Evolutionary conservation across 2,113 vertebrate genomes (phyloP).

Genomic region (Phaetusa simplex): DNA sequence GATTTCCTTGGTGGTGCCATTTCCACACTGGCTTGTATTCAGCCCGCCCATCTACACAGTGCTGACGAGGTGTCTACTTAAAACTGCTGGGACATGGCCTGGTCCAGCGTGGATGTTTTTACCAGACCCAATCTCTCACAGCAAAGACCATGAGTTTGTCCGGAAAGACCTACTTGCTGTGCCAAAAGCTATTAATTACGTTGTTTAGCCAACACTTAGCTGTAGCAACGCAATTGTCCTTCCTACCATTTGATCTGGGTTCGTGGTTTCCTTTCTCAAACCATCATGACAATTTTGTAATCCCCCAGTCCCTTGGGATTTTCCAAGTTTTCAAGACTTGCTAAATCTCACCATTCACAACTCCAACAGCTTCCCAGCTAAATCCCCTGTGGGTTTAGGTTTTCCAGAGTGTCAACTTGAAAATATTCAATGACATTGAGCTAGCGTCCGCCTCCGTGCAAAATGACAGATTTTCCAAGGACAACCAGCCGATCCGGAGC

Average conservation of each 20-base stretch:
- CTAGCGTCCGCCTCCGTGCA: not conserved
- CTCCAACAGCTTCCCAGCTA: not conserved
- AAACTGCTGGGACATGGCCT: not conserved
- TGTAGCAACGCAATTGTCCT: not conserved
- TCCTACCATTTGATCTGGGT: not conserved
- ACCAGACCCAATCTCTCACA: not conserved
- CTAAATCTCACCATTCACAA: not conserved
- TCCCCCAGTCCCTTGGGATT: not conserved
- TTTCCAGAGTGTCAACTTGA: not conserved
- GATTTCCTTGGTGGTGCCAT: not conserved
- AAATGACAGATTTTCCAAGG: not conserved
- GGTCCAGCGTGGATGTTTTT: accelerated
- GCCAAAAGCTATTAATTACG: not conserved
- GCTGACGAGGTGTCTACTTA: not conserved
- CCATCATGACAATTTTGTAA: not conserved
- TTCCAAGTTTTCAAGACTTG: not conserved
- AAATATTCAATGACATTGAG: not conserved
- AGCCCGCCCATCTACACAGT: accelerated
- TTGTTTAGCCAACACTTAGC: not conserved
- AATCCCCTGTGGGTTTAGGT: not conserved
- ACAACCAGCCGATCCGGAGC: not conserved
- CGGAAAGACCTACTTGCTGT: not conserved
- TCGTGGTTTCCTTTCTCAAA: not conserved
- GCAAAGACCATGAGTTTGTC: not conserved
- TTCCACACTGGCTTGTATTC: not conserved